phyloP scores from a whole-genome alignment of 2,797 vertebrate species.

The Moxostoma hubbsi region DNA sequence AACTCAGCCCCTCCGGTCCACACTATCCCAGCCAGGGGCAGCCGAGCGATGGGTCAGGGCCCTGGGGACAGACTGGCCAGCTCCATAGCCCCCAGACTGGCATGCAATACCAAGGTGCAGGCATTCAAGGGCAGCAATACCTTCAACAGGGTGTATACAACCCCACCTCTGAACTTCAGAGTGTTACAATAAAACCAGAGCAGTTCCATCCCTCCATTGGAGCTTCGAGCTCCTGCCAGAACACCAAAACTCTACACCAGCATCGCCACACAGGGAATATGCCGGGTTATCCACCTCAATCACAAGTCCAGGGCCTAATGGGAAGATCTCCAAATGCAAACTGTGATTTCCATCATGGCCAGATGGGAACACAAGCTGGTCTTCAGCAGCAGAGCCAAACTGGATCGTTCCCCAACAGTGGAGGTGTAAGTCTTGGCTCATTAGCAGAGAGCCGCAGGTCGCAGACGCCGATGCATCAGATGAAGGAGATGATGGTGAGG shows the following conservation, averaged over 20 bases:
- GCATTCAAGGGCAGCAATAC: conserved; percentile 70
- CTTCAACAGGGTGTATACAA: conserved; percentile 76
- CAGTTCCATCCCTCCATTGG: conserved; percentile 80
- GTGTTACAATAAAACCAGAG: conserved; percentile 90
- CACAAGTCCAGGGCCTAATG: conserved; percentile 64
- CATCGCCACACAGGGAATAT: conserved; percentile 69
- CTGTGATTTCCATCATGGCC: conserved; percentile 74
- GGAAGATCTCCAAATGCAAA: conserved; percentile 72
- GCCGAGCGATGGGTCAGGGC: conserved; percentile 59
- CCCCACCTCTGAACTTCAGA: conserved; percentile 73
- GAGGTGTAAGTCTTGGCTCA: conserved; percentile 73
- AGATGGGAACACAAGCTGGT: conserved; percentile 57
- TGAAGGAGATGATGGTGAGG: conserved; percentile 93
- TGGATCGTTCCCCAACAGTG: conserved; percentile 69
- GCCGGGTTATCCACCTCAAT: conserved; percentile 69
- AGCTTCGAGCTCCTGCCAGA: conserved; percentile 82
- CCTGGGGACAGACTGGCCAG: conserved; percentile 79
- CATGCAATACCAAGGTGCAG: conserved; percentile 66
- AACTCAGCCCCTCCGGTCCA: conserved; percentile 80
- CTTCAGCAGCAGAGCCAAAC: conserved; percentile 69
- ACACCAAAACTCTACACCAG: conserved; percentile 75
- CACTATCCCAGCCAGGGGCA: conserved; percentile 73
- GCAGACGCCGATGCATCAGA: conserved; percentile 87
- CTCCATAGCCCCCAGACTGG: conserved; percentile 65
- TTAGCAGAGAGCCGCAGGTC: conserved; percentile 76